Base-by-base conservation (phyloP, 1,140 invertebrate species). In the Musca domestica region DNA sequence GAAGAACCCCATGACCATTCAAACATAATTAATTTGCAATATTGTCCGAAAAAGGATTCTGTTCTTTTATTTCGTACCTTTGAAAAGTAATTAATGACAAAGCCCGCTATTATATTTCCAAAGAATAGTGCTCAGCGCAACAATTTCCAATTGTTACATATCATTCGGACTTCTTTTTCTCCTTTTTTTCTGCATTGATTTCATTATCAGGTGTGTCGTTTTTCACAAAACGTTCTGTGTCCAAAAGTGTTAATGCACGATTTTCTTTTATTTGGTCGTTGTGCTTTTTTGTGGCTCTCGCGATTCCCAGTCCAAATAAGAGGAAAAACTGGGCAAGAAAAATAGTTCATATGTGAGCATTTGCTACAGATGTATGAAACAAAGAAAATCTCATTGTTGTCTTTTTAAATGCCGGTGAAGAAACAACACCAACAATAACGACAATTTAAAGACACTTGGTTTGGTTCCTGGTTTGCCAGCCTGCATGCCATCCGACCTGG, bases 241-340 rank as follows among this genome's bases (percentile, higher is more conserved):
- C 56, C 34, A 61, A 61, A 61, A 61, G 56, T 61, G 56, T 61
- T 61, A 61, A 61, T 61, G 56, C 56, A 61, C 56, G 56, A 41
- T 61, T 61, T 61, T n/a, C 34, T 41, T 41, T 41, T 41, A 41
- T 41, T 41, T 41, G 34, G 34, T 41, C 3, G 27, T 30, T 30
- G 27, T 3, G 27, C 34, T 41, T 41, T 9, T 61, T 61, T 61
- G 34, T 41, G 17, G 20, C n/a, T 17, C 56, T 19, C 2, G n/a
- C 17, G 34, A 34, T 19, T 61, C 20, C 17, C 56, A 61, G 17
- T 34, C n/a, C 34, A 34, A 61, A 61, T 61, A 61, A 61, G 17
- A 61, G 34, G 56, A 61, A 61, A 41, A 34, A 41, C 56, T 41
- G 17, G 56, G 2, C 34, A 41, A 41, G 34, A 41, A 12, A 41